Evolutionary conservation across 2,797 vertebrate genomes (phyloP), one percentile per base, ranked within the genome.

Genomic region (Labeo calbasu): DNA sequence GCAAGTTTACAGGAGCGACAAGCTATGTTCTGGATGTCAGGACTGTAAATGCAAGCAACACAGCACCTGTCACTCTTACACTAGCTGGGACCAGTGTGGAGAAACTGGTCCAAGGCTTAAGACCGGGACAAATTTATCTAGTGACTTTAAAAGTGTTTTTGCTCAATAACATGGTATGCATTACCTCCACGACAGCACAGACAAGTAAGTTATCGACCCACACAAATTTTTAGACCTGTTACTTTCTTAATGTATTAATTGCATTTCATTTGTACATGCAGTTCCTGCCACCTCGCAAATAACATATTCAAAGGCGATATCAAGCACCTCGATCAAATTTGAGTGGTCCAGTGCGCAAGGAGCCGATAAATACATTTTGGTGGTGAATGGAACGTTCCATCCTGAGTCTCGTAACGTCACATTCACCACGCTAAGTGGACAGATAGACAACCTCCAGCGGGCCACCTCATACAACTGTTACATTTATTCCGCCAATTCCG

Each of bases 271-370:
- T 61, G 79, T 69, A n/a, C 48, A 71, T 84, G 81, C 89, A 96
- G 96, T 96, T 75, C 94, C 95, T 0, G 88, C 89, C 11, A 86
- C 82, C 36, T 92, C 95, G 23, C 93, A 95, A 85, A 91, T 96
- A 71, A 91, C 87, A 12, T 84, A 75, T 55, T 86, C 90, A 21
- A 88, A 84, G 90, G 91, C 95, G 10, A 88, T 93, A 68, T 94
- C 95, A 0, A 96, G 95, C 84, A 91, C 94, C 23, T 87, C 93
- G 0, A 90, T 96, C 82, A 86, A 0, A 21, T 91, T 94, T 48
- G 79, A 91, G 71, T 96, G 95, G 96, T 90, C 92, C 57, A 84
- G 8, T 1, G 93, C 90, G 10, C 17, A 2, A 0, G 95, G 95
- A 23, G 93, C 93, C 0, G 88, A 91, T 46, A 87, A 28, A 55